phyloP scores from a whole-genome alignment of 1,140 invertebrate genomes.

The Arctopsyche grandis region DNA sequence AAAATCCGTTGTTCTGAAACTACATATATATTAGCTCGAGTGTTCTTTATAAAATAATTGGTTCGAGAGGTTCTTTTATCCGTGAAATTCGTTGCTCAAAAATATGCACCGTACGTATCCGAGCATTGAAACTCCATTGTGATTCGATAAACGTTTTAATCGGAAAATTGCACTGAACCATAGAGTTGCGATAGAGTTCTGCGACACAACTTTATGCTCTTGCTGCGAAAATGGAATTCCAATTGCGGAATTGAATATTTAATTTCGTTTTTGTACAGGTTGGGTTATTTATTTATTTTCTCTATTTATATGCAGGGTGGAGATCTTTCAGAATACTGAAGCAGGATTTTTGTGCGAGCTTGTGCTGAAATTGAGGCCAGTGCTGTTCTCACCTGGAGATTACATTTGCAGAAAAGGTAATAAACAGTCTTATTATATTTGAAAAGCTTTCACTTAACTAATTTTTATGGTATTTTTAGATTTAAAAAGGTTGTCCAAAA shows the following conservation, averaged over 20 bases:
- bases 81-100: too few species aligned
- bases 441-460: not conserved
- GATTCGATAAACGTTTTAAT: not conserved
- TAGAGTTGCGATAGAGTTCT: not conserved
- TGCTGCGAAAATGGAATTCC: too few species aligned
- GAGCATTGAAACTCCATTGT: not conserved
- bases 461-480: too few species aligned
- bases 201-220: too few species aligned
- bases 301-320: conserved; percentile 72
- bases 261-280: not conserved
- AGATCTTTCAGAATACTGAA: conserved; percentile 99
- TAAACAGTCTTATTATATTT: too few species aligned
- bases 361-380: conserved; percentile 91
- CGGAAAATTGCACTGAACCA: not conserved
- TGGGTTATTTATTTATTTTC: not conserved
- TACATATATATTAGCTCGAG: too few species aligned
- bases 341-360: conserved; percentile 98
- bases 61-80: too few species aligned
- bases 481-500: too few species aligned
- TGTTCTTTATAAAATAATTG: too few species aligned
- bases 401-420: conserved; percentile 99
- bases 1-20: too few species aligned
- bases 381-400: conserved; percentile 97
- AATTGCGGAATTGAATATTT: not conserved
- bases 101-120: not conserved